Conservation (phyloP, 2,113 vertebrate genomes). For the Paramormyrops kingsleyae region DNA sequence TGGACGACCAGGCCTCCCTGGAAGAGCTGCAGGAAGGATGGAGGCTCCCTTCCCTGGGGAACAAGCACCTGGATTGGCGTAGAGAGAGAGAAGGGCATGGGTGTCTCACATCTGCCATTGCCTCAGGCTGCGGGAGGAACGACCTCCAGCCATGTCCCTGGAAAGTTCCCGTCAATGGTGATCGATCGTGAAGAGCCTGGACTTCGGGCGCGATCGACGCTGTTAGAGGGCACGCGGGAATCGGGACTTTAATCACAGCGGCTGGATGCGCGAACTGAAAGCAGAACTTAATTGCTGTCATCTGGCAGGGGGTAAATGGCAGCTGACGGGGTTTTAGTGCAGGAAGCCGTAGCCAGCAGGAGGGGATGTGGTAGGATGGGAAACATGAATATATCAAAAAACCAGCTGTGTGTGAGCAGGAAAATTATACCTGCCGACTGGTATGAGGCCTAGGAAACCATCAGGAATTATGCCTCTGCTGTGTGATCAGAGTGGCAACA, state of each 20-base stretch:
- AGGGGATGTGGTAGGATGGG: background rate
- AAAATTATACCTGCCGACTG: background rate
- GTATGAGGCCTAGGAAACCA: background rate
- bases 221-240: background rate
- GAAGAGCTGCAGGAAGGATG: constrained; percentile 69
- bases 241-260: background rate
- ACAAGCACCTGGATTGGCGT: constrained; percentile 49
- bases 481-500: background rate
- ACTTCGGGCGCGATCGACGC: background rate
- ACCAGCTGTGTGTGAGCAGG: background rate
- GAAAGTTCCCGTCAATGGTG: background rate
- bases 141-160: background rate
- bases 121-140: background rate
- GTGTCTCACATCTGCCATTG: background rate
- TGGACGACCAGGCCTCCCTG: constrained; percentile 62
- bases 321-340: background rate
- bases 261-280: background rate
- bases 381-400: background rate
- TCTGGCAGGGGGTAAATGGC: background rate
- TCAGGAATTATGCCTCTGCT: too few species aligned
- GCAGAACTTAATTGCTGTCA: background rate
- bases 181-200: background rate
- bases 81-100: background rate
- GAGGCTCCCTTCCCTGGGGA: constrained; percentile 59
- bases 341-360: background rate